phyloP scores from a whole-genome alignment of 2,797 vertebrate genomes.

The Coluber constrictor region DNA sequence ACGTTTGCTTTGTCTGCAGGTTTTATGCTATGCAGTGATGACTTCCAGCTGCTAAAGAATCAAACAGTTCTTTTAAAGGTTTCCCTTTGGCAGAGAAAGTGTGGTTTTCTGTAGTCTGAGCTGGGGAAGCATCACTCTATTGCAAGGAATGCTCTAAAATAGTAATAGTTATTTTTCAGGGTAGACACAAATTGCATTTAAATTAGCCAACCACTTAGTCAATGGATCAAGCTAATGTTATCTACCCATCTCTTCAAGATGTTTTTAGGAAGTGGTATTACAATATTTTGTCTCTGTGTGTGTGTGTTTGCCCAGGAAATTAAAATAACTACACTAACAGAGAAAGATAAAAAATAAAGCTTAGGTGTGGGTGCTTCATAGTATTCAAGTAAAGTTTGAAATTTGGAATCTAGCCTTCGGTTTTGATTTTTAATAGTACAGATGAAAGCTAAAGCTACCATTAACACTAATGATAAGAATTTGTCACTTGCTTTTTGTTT shows the following conservation, averaged over 20 bases:
- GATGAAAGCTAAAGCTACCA: neutral
- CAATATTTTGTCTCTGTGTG: neutral
- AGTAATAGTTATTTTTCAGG: slow-evolving; percentile 17
- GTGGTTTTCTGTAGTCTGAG: slow-evolving; percentile 26
- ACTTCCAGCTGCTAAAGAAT: slow-evolving; percentile 21
- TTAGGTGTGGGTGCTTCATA: neutral
- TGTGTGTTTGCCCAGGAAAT: neutral
- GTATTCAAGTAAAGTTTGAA: neutral
- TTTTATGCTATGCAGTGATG: neutral
- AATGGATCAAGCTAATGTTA: slow-evolving; percentile 20
- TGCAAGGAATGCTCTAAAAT: slow-evolving; percentile 35
- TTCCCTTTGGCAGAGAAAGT: slow-evolving; percentile 19
- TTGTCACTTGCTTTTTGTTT: neutral
- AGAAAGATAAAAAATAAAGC: neutral
- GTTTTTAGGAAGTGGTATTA: slow-evolving; percentile 20
- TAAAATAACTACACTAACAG: neutral
- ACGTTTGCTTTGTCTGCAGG: neutral
- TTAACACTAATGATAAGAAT: neutral
- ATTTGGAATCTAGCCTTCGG: neutral
- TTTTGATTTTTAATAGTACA: neutral
- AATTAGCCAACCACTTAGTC: slow-evolving; percentile 17
- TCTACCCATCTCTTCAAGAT: slow-evolving; percentile 24
- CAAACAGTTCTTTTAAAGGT: slow-evolving; percentile 33
- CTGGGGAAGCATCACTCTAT: slow-evolving; percentile 39
- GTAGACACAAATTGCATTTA: neutral